phyloP scores from a whole-genome alignment of 2,113 vertebrate species.

The Dasyprocta punctata region DNA sequence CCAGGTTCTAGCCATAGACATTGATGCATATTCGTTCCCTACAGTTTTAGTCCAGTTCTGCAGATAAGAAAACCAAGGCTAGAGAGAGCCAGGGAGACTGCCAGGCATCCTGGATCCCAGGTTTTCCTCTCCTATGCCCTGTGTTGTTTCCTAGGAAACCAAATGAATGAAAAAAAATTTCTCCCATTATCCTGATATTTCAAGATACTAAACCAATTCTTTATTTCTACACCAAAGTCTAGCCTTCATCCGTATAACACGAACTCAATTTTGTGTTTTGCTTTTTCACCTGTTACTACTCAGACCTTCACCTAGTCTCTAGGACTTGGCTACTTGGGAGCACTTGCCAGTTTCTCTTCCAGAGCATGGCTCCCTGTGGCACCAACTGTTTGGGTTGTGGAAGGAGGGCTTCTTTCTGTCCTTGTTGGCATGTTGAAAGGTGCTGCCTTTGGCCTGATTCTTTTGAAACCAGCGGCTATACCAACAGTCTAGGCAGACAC shows the following conservation, averaged over 20 bases:
- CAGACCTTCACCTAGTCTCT: not conserved
- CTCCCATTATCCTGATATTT: not conserved
- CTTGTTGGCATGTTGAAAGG: not conserved
- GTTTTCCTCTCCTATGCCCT: not conserved
- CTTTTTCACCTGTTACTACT: not conserved
- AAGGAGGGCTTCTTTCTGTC: not conserved
- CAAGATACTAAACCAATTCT: not conserved
- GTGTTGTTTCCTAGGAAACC: not conserved
- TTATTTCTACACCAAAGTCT: not conserved
- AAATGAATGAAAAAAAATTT: not conserved
- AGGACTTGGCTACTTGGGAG: not conserved
- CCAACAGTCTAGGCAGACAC: not conserved
- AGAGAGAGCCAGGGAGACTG: not conserved
- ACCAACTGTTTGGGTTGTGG: not conserved
- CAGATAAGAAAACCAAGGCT: not conserved
- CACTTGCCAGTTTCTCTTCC: not conserved
- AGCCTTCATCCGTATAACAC: not conserved
- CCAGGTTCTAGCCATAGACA: not conserved
- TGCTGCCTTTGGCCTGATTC: too few species aligned
- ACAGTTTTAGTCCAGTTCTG: not conserved
- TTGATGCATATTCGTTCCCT: not conserved
- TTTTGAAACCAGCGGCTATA: not conserved
- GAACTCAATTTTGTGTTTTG: not conserved
- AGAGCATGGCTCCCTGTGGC: fast-evolving
- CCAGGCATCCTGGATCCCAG: not conserved